Evolutionary conservation across 2,888 invertebrate species (phyloP), one percentile per base, ranked within the genome.

Genomic region (Ptilodon capucinus): DNA sequence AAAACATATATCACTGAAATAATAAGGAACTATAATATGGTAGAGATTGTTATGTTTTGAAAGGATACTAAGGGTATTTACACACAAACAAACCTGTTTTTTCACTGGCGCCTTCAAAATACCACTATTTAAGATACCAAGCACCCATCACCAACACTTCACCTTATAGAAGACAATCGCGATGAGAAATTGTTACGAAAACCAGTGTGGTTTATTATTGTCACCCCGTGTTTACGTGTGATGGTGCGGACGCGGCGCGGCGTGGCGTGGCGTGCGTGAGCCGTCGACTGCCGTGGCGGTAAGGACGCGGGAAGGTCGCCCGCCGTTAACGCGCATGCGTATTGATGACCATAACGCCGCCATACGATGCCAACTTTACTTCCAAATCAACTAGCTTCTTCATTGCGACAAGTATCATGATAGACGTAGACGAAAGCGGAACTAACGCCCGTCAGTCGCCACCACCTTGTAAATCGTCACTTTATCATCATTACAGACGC

Each of bases 291-390:
- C 44, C 63, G 48, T 48, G 60, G 53, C 70, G 68, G 57, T 73
- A 76, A 88, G 91, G 89, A 84, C 91, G 84, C 79, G 74, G 64
- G 79, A 89, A 90, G 90, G 90, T 89, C 90, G 81, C 60, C 51
- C 54, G 71, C 51, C 55, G 61, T 49, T 64, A 54, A 63, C 63
- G 84, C 90, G 90, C 90, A 88, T 88, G 90, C 90, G 90, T 77
- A 55, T 64, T 70, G 54, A 51, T 57, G 51, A 50, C 62, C 66
- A 69, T 56, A 60, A 60, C 66, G 51, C 60, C 60, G 68, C 68
- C 68, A 70, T 75, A 71, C 61, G 58, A 52, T 73, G 74, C 73
- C 77, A 82, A 79, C 8, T n/a, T n/a, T n/a, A n/a, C n/a, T n/a
- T n/a, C n/a, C n/a, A n/a, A n/a, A n/a, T n/a, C n/a, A n/a, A n/a